Percentiles rank a stretch among this genome's conserved stretches.
phyloP scores from a whole-genome alignment of 2,888 invertebrate species.

The Synanthedon vespiformis region DNA sequence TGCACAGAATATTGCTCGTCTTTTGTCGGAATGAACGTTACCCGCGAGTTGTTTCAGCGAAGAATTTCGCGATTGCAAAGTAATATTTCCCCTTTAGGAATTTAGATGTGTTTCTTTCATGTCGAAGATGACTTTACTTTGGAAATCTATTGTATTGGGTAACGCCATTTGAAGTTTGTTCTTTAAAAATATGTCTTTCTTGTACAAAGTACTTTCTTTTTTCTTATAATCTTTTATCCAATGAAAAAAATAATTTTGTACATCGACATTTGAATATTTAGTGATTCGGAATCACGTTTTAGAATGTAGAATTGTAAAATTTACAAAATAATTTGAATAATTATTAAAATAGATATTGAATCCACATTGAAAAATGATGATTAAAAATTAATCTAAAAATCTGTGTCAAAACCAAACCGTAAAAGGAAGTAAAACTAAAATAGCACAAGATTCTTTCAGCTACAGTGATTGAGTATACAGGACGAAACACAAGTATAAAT shows the following conservation, averaged over 20 bases:
- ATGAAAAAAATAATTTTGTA: neutral
- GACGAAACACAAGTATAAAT: too few species aligned
- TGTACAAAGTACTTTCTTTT: neutral
- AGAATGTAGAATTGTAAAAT: too few species aligned
- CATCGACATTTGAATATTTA: too few species aligned
- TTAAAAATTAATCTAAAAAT: too few species aligned
- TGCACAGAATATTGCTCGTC: conserved; percentile 68
- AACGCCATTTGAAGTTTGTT: conserved; percentile 40
- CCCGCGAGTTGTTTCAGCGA: conserved; percentile 66
- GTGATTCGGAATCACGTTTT: too few species aligned
- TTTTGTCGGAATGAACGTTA: conserved; percentile 68
- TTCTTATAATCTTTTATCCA: neutral
- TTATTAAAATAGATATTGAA: too few species aligned
- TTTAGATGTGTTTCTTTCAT: conserved; percentile 67
- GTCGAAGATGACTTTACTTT: conserved; percentile 61
- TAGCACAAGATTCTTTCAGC: too few species aligned
- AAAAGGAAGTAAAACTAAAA: too few species aligned
- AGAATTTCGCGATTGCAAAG: conserved; percentile 69
- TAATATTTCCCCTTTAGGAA: conserved; percentile 68
- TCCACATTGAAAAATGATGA: too few species aligned
- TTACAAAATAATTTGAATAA: too few species aligned
- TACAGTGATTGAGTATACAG: too few species aligned
- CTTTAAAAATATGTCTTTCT: neutral
- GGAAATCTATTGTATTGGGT: conserved; percentile 51
- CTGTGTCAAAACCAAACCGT: too few species aligned